phyloP scores from a whole-genome alignment of 2,888 invertebrate genomes.

The Caenorhabditis becei region DNA sequence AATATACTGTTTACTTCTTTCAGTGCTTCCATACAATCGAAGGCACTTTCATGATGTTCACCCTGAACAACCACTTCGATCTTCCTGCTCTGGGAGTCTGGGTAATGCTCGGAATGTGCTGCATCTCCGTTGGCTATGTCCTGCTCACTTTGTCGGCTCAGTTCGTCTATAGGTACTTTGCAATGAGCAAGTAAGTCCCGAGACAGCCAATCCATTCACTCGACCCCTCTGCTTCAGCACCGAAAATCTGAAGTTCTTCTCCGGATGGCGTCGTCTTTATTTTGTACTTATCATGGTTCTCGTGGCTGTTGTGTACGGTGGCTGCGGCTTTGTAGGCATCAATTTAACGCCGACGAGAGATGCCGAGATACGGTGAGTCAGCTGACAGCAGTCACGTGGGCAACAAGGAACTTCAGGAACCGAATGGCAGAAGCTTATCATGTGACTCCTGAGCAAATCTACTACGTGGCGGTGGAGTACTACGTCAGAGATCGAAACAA shows the following conservation, averaged over 20 bases:
- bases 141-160: constrained; percentile 27
- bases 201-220: neutral
- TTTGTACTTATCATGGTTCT: constrained; percentile 34
- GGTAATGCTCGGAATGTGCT: constrained; percentile 30
- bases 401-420: constrained; percentile 5
- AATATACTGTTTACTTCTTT: neutral
- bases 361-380: constrained; percentile 35
- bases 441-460: constrained; percentile 28
- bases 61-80: constrained; percentile 11
- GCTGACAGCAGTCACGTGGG: neutral
- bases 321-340: constrained; percentile 43
- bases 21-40: constrained; percentile 40
- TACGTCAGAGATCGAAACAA: constrained; percentile 27
- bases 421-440: constrained; percentile 25
- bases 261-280: constrained; percentile 47
- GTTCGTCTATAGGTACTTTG: constrained; percentile 42
- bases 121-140: constrained; percentile 39
- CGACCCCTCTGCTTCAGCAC: constrained; percentile 11
- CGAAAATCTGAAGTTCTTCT: constrained; percentile 30
- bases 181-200: constrained; percentile 19
- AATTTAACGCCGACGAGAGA: constrained; percentile 31
- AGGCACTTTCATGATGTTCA: constrained; percentile 55
- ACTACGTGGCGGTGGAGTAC: constrained; percentile 43
- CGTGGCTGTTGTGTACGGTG: constrained; percentile 26
- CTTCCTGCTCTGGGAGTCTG: constrained; percentile 30